Percentiles rank a stretch among this genome's conserved stretches.
Evolutionary conservation across 2,113 vertebrate species (phyloP).

Genomic region (Heteronetta atricapilla): DNA sequence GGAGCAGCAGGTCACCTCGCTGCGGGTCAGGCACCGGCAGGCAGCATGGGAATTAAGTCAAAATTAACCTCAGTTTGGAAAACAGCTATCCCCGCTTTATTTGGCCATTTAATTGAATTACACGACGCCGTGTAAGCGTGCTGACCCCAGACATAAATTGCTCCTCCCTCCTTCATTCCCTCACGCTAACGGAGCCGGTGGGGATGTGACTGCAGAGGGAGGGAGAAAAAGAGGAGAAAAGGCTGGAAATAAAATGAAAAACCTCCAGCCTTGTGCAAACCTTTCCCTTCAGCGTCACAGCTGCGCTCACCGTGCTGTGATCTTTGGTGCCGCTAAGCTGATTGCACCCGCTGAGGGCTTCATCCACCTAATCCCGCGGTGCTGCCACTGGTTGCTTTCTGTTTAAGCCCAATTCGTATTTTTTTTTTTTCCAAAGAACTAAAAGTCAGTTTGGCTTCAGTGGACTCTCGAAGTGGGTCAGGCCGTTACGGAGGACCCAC

Average conservation of each 20-base stretch:
- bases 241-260: constrained; percentile 18
- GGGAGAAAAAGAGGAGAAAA: background rate
- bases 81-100: constrained; percentile 72
- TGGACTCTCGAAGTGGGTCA: background rate
- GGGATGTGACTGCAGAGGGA: constrained; percentile 45
- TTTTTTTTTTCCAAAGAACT: background rate
- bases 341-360: constrained; percentile 56
- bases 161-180: constrained; percentile 65
- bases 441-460: background rate
- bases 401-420: background rate
- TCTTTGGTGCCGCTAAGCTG: constrained; percentile 73
- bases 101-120: constrained; percentile 79
- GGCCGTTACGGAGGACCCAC: background rate
- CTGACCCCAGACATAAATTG: constrained; percentile 69
- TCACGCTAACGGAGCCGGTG: constrained; percentile 62
- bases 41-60: constrained; percentile 66
- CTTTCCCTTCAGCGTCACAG: constrained; percentile 3
- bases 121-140: constrained; percentile 57
- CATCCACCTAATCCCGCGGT: constrained; percentile 55
- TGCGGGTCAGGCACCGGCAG: constrained; percentile 18
- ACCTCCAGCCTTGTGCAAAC: background rate
- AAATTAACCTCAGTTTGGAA: constrained; percentile 75
- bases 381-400: constrained; percentile 53
- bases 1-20: constrained; percentile 29
- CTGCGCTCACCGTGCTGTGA: constrained; percentile 46